phyloP scores from a whole-genome alignment of 1,140 invertebrate species.

The Lepidurus arcticus region DNA sequence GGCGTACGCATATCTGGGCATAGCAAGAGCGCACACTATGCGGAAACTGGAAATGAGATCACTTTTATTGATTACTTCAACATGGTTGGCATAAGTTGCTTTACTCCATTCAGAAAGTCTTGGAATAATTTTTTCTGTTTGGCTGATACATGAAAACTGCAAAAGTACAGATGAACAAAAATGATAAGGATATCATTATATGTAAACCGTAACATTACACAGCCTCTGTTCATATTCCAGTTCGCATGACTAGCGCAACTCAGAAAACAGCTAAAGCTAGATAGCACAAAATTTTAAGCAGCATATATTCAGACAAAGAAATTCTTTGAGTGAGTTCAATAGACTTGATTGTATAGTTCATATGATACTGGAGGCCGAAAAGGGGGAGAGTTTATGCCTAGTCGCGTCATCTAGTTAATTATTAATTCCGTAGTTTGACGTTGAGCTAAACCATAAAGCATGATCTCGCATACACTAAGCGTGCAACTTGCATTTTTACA shows the following conservation, averaged over 20 bases:
- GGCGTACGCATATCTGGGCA: not conserved
- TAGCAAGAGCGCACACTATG: not conserved
- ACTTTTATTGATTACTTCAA: not conserved
- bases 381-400: not conserved
- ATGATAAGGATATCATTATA: too few relatives aligned
- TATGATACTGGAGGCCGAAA: not conserved
- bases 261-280: too few relatives aligned
- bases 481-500: not conserved
- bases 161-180: too few relatives aligned
- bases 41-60: slow-evolving; percentile 2
- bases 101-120: not conserved
- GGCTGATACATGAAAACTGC: too few relatives aligned
- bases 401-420: not conserved
- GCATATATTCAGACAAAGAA: too few relatives aligned
- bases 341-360: too few relatives aligned
- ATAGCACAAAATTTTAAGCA: too few relatives aligned
- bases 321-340: too few relatives aligned
- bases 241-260: too few relatives aligned
- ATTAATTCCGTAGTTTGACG: not conserved
- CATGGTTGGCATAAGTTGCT: not conserved
- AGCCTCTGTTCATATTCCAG: too few relatives aligned
- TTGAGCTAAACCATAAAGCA: not conserved
- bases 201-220: too few relatives aligned
- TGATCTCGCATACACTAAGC: not conserved
- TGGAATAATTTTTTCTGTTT: too few relatives aligned